These are phyloP conservation scores for Paramormyrops kingsleyae DNA, from an alignment of 2,113 vertebrate genomes.

Conservation along the genomic window DNA sequence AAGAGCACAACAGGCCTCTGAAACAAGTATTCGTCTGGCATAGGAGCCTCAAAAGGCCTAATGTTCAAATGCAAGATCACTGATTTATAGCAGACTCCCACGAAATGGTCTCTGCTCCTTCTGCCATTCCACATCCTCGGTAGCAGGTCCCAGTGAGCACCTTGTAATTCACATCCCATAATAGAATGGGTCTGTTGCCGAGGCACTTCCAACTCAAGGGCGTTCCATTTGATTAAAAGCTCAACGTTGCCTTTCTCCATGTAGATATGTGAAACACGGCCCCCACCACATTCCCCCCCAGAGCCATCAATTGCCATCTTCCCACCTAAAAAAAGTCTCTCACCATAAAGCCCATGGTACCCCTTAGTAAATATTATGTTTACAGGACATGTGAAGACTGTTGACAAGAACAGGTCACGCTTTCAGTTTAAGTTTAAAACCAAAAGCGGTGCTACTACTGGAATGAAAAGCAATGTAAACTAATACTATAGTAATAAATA, in stretches of 20 bases:
- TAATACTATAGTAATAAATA: neutral
- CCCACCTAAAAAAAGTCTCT: neutral
- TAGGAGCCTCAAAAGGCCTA: neutral
- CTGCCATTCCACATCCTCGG: neutral
- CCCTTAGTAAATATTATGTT: neutral
- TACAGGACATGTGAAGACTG: neutral
- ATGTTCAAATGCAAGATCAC: neutral
- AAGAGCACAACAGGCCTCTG: neutral
- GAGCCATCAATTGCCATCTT: neutral
- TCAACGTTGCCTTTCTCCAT: neutral
- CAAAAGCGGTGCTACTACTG: neutral
- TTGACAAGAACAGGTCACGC: neutral
- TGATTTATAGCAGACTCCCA: neutral
- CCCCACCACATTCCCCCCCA: slow-evolving; percentile 19
- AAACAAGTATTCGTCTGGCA: neutral
- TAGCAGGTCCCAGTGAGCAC: neutral
- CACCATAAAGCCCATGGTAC: neutral
- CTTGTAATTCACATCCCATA: slow-evolving; percentile 10
- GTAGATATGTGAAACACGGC: neutral
- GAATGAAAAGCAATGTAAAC: neutral
- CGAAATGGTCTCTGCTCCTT: neutral
- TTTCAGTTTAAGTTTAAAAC: neutral
- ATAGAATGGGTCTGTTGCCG: slow-evolving; percentile 18
- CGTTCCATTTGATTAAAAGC: slow-evolving; percentile 25
- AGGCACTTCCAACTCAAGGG: neutral